Conservation (phyloP, 23 tunicate species). For the Aplidium turbinatum region DNA sequence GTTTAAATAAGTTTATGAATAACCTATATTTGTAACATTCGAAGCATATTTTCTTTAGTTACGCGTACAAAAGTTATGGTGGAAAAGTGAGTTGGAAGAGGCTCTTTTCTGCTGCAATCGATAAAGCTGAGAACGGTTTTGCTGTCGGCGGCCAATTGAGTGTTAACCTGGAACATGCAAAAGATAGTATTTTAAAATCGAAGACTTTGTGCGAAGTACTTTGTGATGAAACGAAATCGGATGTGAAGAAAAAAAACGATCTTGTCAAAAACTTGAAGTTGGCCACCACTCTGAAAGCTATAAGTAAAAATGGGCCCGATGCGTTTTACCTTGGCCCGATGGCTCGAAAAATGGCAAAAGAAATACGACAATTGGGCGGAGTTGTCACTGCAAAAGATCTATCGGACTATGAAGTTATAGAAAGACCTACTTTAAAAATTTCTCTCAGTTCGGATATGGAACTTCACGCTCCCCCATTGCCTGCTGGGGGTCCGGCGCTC, state of each 20-base stretch:
- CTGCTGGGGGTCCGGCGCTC: constrained; percentile 84
- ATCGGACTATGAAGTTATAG: constrained; percentile 38
- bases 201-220: constrained; percentile 42
- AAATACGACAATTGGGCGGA: constrained; percentile 43
- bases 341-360: constrained; percentile 40
- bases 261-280: constrained; percentile 45
- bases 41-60: constrained; percentile 51
- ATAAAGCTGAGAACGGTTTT: constrained; percentile 58
- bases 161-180: constrained; percentile 13
- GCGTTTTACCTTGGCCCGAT: constrained; percentile 49
- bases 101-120: constrained; percentile 59
- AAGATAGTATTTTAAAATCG: constrained; percentile 22
- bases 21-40: too few relatives aligned
- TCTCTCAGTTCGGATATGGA: constrained; percentile 32
- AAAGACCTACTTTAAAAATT: constrained; percentile 37
- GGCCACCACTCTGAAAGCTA: constrained; percentile 53
- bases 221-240: constrained; percentile 42
- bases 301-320: constrained; percentile 45
- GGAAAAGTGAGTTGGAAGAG: constrained; percentile 67
- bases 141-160: constrained; percentile 37
- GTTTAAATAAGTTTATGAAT: background rate
- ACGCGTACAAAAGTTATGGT: constrained; percentile 75
- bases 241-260: constrained; percentile 47
- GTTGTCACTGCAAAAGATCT: constrained; percentile 43
- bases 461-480: constrained; percentile 65